These are phyloP conservation scores for Toxotes jaculatrix DNA, from an alignment of 2,113 vertebrate genomes.

Conservation along the genomic window DNA sequence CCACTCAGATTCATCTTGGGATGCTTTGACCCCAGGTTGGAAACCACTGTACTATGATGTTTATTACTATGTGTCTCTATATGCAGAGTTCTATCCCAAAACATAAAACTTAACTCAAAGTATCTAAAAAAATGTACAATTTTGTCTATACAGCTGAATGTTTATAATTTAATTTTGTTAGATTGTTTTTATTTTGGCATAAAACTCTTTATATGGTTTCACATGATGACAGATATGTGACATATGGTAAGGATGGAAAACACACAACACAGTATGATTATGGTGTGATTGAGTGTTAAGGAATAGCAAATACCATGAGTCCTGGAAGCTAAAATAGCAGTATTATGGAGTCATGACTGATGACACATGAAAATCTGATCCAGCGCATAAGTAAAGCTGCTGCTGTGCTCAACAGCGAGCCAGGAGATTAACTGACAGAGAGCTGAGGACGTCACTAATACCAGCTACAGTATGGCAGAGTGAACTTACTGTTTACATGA, in stretches of 20 bases:
- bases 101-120: background rate
- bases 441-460: conserved; percentile 43
- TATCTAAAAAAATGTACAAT: background rate
- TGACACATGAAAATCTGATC: conserved; percentile 56
- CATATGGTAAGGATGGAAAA: conserved; percentile 13
- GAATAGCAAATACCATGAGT: conserved; percentile 18
- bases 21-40: background rate
- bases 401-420: conserved; percentile 27
- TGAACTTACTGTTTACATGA: conserved; percentile 85
- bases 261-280: background rate
- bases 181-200: conserved; percentile 23
- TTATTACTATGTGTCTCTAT: background rate
- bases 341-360: conserved; percentile 45
- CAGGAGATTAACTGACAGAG: conserved; percentile 28
- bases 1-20: background rate
- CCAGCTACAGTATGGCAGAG: conserved; percentile 33
- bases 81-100: conserved; percentile 31
- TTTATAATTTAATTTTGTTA: background rate
- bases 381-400: conserved; percentile 44
- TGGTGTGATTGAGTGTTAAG: background rate
- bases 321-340: background rate
- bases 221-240: background rate
- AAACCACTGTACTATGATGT: conserved; percentile 29
- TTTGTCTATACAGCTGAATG: background rate
- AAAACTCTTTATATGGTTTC: conserved; percentile 3